A percentile compares a stretch with the other conserved stretches of the same genome.
Evolutionary conservation across 2,113 vertebrate species (phyloP).

Genomic region (Mus musculus): DNA sequence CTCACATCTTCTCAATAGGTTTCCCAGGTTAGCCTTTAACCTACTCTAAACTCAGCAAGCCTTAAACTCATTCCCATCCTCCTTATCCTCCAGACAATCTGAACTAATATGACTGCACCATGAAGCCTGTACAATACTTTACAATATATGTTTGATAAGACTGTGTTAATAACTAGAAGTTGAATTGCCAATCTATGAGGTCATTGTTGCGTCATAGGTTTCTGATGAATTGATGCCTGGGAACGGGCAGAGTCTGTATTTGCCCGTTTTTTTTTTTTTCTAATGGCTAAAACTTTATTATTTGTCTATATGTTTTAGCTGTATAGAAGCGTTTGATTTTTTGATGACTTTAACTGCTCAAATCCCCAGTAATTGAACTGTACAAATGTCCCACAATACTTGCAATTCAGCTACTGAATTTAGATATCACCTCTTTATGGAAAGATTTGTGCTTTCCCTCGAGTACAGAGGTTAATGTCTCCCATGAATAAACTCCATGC

Average conservation of each 20-base stretch:
- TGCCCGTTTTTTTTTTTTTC: neutral
- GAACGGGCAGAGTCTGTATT: neutral
- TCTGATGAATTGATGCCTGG: rapidly evolving
- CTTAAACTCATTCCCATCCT: no score
- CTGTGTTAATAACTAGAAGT: neutral
- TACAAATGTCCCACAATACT: neutral
- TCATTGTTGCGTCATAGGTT: neutral
- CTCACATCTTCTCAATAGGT: neutral
- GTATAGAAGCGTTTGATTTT: neutral
- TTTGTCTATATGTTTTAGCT: neutral
- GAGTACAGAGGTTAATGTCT: neutral
- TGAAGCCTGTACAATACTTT: neutral
- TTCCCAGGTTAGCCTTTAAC: neutral
- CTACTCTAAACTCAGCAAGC: neutral
- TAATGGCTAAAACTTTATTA: neutral
- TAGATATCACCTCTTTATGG: neutral
- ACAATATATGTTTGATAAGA: neutral
- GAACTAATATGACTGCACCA: neutral
- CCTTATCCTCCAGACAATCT: neutral
- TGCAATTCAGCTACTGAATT: neutral
- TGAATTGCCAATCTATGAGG: neutral
- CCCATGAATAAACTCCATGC: neutral
- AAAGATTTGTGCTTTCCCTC: neutral
- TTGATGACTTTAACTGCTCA: neutral
- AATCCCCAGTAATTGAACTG: neutral